phyloP scores from a whole-genome alignment of 2,113 vertebrate genomes.

The Phyllopteryx taeniolatus region DNA sequence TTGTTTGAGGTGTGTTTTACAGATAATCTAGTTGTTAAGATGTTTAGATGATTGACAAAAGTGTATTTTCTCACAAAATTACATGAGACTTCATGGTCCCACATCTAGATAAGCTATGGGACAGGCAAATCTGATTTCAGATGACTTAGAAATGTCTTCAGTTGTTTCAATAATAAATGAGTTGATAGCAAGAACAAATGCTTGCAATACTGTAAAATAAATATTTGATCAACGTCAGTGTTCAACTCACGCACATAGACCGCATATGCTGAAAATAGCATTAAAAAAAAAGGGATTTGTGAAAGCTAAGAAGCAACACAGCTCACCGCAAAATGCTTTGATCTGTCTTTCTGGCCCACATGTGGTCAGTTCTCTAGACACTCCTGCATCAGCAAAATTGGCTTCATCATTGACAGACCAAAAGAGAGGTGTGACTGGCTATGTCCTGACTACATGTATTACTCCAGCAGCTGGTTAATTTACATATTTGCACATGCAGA shows the following conservation, averaged over 20 bases:
- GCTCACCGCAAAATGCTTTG: constrained; percentile 34
- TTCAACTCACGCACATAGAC: constrained; percentile 43
- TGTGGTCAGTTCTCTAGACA: constrained; percentile 30
- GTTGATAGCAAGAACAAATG: constrained; percentile 15
- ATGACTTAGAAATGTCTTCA: constrained; percentile 39
- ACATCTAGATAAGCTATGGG: constrained; percentile 5
- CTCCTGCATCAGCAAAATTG: constrained; percentile 28
- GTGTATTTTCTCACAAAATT: not conserved
- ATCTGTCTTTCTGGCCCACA: constrained; percentile 41
- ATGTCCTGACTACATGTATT: constrained; percentile 33
- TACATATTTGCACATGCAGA: constrained; percentile 20
- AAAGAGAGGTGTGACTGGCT: constrained; percentile 55
- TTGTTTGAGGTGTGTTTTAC: constrained; percentile 1
- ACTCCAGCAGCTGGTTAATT: constrained; percentile 62
- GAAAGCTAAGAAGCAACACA: constrained; percentile 15
- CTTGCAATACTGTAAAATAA: constrained; percentile 32
- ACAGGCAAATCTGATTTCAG: constrained; percentile 38
- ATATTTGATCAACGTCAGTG: constrained; percentile 56
- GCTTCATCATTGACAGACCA: constrained; percentile 27
- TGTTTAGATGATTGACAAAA: constrained; percentile 4
- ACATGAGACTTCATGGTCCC: not conserved
- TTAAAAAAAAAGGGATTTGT: constrained; percentile 21
- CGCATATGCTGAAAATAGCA: constrained; percentile 30
- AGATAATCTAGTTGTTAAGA: constrained; percentile 2
- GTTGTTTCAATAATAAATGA: constrained; percentile 43